Evolutionary conservation across 2,888 invertebrate species (phyloP).

Genomic region (Graphium colonna): DNA sequence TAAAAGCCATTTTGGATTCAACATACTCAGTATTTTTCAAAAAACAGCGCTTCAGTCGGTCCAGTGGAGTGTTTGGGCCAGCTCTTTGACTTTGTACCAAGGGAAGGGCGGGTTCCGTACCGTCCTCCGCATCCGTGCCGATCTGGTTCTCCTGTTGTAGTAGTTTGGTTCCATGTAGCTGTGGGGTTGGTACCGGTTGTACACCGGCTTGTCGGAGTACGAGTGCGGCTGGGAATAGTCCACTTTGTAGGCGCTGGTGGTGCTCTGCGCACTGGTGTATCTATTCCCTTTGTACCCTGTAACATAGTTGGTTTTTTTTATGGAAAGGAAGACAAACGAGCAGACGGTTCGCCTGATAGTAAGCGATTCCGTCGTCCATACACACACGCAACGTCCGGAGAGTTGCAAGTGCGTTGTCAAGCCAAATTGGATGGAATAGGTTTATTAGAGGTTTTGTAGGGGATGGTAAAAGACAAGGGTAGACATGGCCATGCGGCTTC

Average conservation of each 20-base stretch:
- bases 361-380: no score
- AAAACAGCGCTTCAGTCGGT: constrained; percentile 72
- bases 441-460: no score
- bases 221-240: constrained; percentile 72
- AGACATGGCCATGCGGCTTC: no score
- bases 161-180: constrained; percentile 57
- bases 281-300: constrained; percentile 69
- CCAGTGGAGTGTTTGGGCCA: constrained; percentile 85
- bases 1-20: constrained; percentile 62
- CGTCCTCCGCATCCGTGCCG: constrained; percentile 58
- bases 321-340: no score
- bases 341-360: no score
- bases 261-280: constrained; percentile 62
- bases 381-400: no score
- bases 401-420: no score
- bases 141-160: constrained; percentile 70
- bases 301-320: constrained; percentile 22
- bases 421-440: no score
- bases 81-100: constrained; percentile 87
- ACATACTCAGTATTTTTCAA: no score
- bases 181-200: constrained; percentile 68
- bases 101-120: constrained; percentile 83
- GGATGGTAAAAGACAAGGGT: no score
- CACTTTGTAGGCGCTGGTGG: constrained; percentile 72
- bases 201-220: constrained; percentile 66